These are phyloP conservation scores for Chanos chanos DNA, from an alignment of 2,797 vertebrate genomes.

Conservation along the genomic window DNA sequence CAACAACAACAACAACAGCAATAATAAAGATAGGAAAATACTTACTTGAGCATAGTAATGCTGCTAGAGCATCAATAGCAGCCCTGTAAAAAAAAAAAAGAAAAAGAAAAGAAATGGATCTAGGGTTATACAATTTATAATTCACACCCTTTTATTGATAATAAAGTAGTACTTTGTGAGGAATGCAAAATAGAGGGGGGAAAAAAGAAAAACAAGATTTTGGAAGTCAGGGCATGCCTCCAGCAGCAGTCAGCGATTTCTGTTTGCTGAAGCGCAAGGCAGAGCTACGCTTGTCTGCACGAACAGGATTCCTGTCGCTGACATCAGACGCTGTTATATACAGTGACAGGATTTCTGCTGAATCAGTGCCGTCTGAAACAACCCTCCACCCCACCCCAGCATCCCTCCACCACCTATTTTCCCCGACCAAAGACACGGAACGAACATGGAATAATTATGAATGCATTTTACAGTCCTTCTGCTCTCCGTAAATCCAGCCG, in stretches of 20 bases:
- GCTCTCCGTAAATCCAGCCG: constrained; percentile 1
- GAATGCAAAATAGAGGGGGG: too few species aligned
- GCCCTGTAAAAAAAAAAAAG: constrained; percentile 29
- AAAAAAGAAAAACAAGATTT: too few species aligned
- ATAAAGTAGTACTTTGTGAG: too few species aligned
- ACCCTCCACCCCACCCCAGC: background rate
- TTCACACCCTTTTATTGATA: too few species aligned
- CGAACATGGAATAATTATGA: constrained; percentile 8
- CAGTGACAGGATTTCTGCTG: background rate
- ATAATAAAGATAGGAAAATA: background rate
- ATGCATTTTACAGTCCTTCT: constrained; percentile 17
- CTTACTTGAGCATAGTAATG: constrained; percentile 44
- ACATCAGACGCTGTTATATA: constrained; percentile 17
- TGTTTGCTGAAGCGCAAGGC: background rate
- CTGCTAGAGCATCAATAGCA: constrained; percentile 32
- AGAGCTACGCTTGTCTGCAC: background rate
- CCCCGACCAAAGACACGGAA: background rate
- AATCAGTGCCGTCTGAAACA: background rate
- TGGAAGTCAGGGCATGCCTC: background rate
- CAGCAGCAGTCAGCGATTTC: constrained; percentile 18
- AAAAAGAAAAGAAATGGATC: background rate
- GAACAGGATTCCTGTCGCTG: constrained; percentile 16
- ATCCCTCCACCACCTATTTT: background rate
- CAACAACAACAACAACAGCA: background rate
- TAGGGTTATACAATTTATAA: too few species aligned